A percentile compares a stretch with the other conserved stretches of the same genome.
Evolutionary conservation across 2,888 invertebrate genomes (phyloP).

Genomic region (Diarsia dahlii): DNA sequence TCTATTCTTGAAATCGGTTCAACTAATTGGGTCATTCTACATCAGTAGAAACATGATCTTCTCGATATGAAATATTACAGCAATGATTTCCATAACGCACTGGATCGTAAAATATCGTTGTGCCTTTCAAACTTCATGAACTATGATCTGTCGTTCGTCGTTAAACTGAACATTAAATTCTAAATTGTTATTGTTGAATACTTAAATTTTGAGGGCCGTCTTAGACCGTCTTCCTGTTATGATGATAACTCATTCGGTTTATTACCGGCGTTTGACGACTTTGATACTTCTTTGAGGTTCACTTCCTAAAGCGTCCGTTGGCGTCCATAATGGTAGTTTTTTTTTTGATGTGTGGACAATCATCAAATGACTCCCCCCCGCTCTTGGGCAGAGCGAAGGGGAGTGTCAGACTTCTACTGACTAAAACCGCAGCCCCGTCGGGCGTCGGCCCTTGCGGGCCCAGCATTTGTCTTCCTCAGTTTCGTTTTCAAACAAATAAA

Average conservation of each 20-base stretch:
- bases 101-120: neutral
- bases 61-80: neutral
- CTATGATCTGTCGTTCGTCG: slow-evolving; percentile 19
- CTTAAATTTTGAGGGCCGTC: slow-evolving; percentile 42
- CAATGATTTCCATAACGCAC: neutral
- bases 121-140: slow-evolving; percentile 13
- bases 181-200: slow-evolving; percentile 36
- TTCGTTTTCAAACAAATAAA: neutral
- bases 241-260: slow-evolving; percentile 39
- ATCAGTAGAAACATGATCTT: neutral
- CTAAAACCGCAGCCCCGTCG: too few relatives aligned
- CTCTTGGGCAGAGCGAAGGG: too few relatives aligned
- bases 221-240: slow-evolving; percentile 17
- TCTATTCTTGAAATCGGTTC: neutral
- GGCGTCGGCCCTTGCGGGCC: too few relatives aligned
- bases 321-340: neutral
- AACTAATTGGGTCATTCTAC: neutral
- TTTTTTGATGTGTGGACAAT: too few relatives aligned
- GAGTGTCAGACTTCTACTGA: too few relatives aligned
- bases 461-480: neutral
- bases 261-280: slow-evolving; percentile 10
- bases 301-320: neutral
- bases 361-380: too few relatives aligned
- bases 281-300: neutral
- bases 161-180: slow-evolving; percentile 53